Evolutionary conservation across 2,113 vertebrate species (phyloP), one percentile per base, ranked within the genome.

Genomic region (Mugil cephalus): DNA sequence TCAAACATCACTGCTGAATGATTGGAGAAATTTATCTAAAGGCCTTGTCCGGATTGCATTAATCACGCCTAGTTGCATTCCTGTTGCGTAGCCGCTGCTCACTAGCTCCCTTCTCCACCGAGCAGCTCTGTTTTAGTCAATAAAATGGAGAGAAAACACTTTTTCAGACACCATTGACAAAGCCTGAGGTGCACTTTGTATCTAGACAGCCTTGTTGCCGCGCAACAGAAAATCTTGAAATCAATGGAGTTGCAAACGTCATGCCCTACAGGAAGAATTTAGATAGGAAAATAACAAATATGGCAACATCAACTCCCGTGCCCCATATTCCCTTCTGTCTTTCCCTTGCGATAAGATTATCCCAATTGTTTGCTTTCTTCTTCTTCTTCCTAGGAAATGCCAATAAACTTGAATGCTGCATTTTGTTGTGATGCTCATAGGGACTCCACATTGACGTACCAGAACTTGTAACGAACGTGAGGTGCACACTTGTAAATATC

Each of bases 301-400:
- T 75, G 63, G 69, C 56, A 74, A 50, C 68, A 45, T 78, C 45
- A 12, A n/a, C 68, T 77, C 34, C 42, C 13, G 19, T 45, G 73
- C 53, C 38, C 35, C 56, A 63, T 50, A 71, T 74, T 85, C 60
- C 68, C 61, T 50, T 24, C 55, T 48, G 18, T 42, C 56, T 35
- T 39, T 70, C 78, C 74, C 65, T 15, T 54, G 83, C 8, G 69
- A 74, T 82, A n/a, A 45, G 35, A 83, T 80, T 65, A 80, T 91
- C 85, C 84, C 87, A 81, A 51, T 71, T 89, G 82, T 87, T 82
- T 86, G 73, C 75, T 80, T 78, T 77, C 35, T 63, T 47, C 35
- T 63, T 47, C 35, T 40, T 69, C 65, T 54, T 87, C 74, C 80
- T 64, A 9, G 43, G 67, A 77, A 69, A 71, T 60, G 54, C 42